These are phyloP conservation scores for Hermetia illucens DNA, from an alignment of 1,140 invertebrate genomes.

Conservation along the genomic window DNA sequence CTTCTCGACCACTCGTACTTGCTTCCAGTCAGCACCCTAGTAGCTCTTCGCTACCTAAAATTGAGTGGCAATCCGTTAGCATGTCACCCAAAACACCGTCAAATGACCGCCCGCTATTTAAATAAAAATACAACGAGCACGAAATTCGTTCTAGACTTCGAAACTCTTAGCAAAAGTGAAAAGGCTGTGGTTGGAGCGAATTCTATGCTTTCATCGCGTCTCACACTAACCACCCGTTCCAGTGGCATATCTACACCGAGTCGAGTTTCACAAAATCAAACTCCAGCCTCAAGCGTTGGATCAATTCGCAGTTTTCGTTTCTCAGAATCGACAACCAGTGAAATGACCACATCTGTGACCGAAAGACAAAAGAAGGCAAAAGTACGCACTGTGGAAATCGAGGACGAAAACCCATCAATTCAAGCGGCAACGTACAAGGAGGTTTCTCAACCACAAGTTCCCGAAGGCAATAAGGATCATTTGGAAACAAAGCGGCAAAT, in stretches of 20 bases:
- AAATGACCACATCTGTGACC: slow-evolving; percentile 3
- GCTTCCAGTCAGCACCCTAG: slow-evolving; percentile 37
- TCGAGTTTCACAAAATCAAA: slow-evolving; percentile 3
- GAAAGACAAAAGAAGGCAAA: slow-evolving; percentile 13
- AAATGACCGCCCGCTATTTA: slow-evolving; percentile 37
- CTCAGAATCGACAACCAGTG: slow-evolving; percentile 4
- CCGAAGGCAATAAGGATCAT: slow-evolving; percentile 16
- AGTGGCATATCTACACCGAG: slow-evolving; percentile 4
- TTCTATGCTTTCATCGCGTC: neutral
- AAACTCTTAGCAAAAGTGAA: slow-evolving; percentile 36
- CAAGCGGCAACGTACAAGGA: slow-evolving; percentile 2
- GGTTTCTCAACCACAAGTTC: neutral
- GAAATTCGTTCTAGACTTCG: slow-evolving; percentile 43
- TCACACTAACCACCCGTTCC: neutral
- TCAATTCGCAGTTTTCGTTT: slow-evolving; percentile 17
- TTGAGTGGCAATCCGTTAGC: slow-evolving; percentile 45
- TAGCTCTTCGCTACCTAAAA: slow-evolving; percentile 37
- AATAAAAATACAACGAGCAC: slow-evolving; percentile 36
- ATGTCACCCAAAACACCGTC: slow-evolving; percentile 41
- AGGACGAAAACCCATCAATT: slow-evolving; percentile 11
- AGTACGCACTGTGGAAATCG: slow-evolving; percentile 21
- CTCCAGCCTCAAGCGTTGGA: slow-evolving; percentile 20
- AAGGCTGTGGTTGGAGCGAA: slow-evolving; percentile 30
- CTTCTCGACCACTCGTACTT: slow-evolving; percentile 41
- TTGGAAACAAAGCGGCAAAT: slow-evolving; percentile 46